These are phyloP conservation scores for Probosciger aterrimus DNA, from an alignment of 2,113 vertebrate species.

Conservation along the genomic window DNA sequence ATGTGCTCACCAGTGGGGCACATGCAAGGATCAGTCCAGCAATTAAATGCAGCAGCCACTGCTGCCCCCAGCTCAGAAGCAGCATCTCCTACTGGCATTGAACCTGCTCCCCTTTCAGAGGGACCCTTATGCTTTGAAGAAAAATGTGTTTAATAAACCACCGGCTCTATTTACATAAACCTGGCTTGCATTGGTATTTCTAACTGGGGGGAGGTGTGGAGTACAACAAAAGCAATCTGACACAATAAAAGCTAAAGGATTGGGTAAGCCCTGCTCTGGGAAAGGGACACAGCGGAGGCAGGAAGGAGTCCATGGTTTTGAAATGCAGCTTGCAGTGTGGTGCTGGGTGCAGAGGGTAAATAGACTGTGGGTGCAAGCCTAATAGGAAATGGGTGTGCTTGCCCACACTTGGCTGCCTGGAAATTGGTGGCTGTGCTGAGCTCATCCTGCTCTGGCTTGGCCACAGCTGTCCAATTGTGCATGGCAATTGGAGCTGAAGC, in stretches of 20 bases:
- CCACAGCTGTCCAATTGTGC: neutral
- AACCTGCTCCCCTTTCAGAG: neutral
- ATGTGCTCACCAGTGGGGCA: neutral
- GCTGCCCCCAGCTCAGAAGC: neutral
- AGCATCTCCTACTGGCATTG: neutral
- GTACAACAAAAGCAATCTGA: neutral
- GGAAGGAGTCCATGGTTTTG: constrained; percentile 40
- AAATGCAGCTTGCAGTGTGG: constrained; percentile 36
- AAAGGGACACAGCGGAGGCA: neutral
- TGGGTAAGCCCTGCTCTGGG: neutral
- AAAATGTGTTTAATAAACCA: constrained; percentile 19
- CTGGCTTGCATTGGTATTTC: constrained; percentile 14
- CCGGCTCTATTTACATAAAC: constrained; percentile 20
- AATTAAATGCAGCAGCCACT: neutral
- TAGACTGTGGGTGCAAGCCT: constrained; percentile 13
- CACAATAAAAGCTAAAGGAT: constrained; percentile 28
- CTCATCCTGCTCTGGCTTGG: neutral
- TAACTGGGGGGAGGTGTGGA: neutral
- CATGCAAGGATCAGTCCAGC: neutral
- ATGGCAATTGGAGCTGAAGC: constrained; percentile 5
- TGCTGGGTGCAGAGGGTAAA: constrained; percentile 49
- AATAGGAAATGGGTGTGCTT: constrained; percentile 45
- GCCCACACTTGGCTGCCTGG: neutral
- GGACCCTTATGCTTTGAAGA: neutral
- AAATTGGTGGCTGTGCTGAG: neutral